phyloP scores from a whole-genome alignment of 1,140 invertebrate species.

The Drosophila parabipectinata region DNA sequence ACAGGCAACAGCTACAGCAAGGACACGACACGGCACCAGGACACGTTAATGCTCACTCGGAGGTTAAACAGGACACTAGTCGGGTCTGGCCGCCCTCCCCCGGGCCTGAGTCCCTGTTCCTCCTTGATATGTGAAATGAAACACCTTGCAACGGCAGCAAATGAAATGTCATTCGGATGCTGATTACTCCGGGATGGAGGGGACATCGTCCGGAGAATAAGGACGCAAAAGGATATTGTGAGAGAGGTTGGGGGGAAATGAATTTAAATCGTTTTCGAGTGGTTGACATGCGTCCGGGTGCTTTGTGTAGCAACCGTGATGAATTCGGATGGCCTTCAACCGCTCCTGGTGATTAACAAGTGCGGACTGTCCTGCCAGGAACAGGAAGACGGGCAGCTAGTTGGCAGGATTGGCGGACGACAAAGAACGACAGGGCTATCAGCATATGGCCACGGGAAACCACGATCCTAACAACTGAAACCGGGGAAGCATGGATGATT shows the following conservation, averaged over 20 bases:
- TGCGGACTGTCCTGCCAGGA: slow-evolving; percentile 22
- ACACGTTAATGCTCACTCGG: slow-evolving; percentile 48
- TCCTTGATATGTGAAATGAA: slow-evolving; percentile 39
- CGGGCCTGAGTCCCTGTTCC: neutral
- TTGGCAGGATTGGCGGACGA: neutral
- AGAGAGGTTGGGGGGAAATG: slow-evolving; percentile 2
- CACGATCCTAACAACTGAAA: slow-evolving; percentile 24
- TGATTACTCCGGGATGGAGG: slow-evolving; percentile 20
- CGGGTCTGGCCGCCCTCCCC: slow-evolving; percentile 4
- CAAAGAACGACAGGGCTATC: slow-evolving; percentile 9
- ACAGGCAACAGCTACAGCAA: slow-evolving; percentile 20
- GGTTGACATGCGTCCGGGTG: slow-evolving; percentile 34
- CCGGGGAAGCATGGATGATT: slow-evolving; percentile 3
- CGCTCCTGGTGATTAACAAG: slow-evolving; percentile 47
- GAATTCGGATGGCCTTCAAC: slow-evolving; percentile 25
- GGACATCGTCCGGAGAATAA: neutral
- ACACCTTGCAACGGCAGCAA: slow-evolving; percentile 43
- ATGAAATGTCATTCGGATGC: slow-evolving; percentile 37
- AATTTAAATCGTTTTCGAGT: slow-evolving; percentile 47
- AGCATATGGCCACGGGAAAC: slow-evolving; percentile 40
- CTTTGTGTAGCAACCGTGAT: slow-evolving; percentile 14
- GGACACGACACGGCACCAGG: slow-evolving; percentile 24
- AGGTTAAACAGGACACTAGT: slow-evolving; percentile 52
- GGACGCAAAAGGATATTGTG: neutral
- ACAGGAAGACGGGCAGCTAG: neutral